These are phyloP conservation scores for Drosophila siamana DNA, from an alignment of 2,888 invertebrate genomes.

Conservation along the genomic window DNA sequence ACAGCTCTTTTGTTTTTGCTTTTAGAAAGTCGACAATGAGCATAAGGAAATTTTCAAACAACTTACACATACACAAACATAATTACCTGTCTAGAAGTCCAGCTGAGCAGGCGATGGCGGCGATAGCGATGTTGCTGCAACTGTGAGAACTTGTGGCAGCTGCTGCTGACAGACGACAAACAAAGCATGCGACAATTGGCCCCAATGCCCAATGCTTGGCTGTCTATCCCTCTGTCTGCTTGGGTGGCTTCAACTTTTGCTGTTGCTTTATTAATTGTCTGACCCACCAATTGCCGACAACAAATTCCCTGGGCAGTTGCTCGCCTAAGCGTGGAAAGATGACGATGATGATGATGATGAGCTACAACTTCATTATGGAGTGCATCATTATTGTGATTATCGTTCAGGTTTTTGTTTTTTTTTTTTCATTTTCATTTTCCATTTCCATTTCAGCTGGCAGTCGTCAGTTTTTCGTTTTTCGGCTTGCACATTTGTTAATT, in stretches of 20 bases:
- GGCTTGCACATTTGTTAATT: conserved; percentile 43
- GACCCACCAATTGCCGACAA: conserved; percentile 34
- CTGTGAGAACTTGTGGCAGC: conserved; percentile 54
- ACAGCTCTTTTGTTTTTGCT: conserved; percentile 17
- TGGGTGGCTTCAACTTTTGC: conserved; percentile 11
- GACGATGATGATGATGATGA: conserved; percentile 3
- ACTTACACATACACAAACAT: conserved; percentile 20
- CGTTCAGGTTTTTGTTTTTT: conserved; percentile 8
- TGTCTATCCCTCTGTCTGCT: conserved; percentile 1
- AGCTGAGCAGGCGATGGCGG: not conserved
- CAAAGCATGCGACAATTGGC: conserved; percentile 2
- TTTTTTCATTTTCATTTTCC: conserved; percentile 7
- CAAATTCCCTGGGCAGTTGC: conserved; percentile 8
- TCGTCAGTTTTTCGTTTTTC: conserved; percentile 9
- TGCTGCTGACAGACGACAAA: conserved; percentile 35
- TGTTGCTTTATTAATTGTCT: conserved; percentile 48
- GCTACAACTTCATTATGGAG: conserved; percentile 2
- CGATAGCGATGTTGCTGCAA: conserved; percentile 4
- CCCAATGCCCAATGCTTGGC: too few relatives aligned
- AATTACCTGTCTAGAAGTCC: conserved; percentile 39
- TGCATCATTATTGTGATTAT: conserved; percentile 10
- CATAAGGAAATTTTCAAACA: conserved; percentile 30
- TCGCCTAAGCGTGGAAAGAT: not conserved
- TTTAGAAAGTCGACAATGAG: conserved; percentile 45
- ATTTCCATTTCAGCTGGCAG: not conserved